These are phyloP conservation scores for Falcaria lacertinaria DNA, from an alignment of 2,888 invertebrate species.

Conservation along the genomic window DNA sequence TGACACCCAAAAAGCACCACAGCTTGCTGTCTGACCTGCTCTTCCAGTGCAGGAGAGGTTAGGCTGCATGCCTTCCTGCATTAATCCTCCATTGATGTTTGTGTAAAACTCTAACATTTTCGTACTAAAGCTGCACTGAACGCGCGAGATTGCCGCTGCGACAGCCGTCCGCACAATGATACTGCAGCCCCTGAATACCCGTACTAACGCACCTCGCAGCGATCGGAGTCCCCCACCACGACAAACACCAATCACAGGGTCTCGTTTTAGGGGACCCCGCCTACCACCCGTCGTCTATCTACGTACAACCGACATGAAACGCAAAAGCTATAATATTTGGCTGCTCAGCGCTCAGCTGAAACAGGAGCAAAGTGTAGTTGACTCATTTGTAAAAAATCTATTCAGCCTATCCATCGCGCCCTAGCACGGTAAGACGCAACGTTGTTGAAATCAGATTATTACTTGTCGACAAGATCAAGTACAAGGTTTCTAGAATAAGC, in stretches of 20 bases:
- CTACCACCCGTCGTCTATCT: conserved; percentile 47
- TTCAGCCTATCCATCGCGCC: conserved; percentile 10
- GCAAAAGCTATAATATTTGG: conserved; percentile 58
- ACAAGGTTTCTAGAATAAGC: too few relatives aligned
- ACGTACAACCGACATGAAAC: conserved; percentile 43
- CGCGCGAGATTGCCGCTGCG: conserved; percentile 36
- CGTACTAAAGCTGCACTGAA: conserved; percentile 37
- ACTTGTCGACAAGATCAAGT: too few relatives aligned
- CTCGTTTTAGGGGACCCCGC: conserved; percentile 43
- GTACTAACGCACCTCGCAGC: conserved; percentile 16
- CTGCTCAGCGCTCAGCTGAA: conserved; percentile 48
- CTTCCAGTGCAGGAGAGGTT: conserved; percentile 82
- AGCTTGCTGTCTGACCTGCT: conserved; percentile 73
- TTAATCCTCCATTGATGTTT: conserved; percentile 80
- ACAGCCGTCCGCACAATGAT: conserved; percentile 47
- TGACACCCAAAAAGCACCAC: not conserved
- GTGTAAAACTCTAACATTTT: conserved; percentile 86
- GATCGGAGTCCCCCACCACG: conserved; percentile 35
- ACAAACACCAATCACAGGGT: conserved; percentile 43
- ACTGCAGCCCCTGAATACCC: conserved; percentile 25
- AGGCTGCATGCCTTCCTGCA: conserved; percentile 79
- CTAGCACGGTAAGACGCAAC: not conserved
- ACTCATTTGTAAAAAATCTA: conserved; percentile 46
- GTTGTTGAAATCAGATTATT: conserved; percentile 12
- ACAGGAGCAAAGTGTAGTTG: conserved; percentile 57